phyloP scores from a whole-genome alignment of 1,140 invertebrate species.

The Drosophila leontia region DNA sequence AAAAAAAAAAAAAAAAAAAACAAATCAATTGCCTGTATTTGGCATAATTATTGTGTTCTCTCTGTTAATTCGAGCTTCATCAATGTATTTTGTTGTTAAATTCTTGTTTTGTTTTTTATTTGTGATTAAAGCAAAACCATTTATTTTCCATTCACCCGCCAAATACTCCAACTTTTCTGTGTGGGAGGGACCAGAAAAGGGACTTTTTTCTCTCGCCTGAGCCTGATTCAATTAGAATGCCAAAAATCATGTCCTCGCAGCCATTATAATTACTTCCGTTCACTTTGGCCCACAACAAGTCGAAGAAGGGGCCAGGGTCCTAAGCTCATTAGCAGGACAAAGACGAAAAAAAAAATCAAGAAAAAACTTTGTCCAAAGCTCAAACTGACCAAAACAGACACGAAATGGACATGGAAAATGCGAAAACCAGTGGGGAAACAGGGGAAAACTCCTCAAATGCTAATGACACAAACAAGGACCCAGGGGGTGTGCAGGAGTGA shows the following conservation, averaged over 20 bases:
- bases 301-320: background rate
- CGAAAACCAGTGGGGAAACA: background rate
- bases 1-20: background rate
- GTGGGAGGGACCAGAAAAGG: background rate
- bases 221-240: conserved; percentile 73
- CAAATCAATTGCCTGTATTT: background rate
- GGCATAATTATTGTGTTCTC: background rate
- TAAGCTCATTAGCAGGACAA: conserved; percentile 72
- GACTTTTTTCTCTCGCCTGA: conserved; percentile 30
- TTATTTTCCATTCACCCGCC: conserved; percentile 12
- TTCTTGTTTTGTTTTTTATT: background rate
- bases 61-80: background rate
- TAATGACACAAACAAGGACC: conserved; percentile 59
- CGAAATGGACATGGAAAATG: conserved; percentile 18
- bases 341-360: conserved; percentile 20
- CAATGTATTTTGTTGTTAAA: background rate
- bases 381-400: conserved; percentile 52
- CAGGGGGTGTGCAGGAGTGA: background rate
- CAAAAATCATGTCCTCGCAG: conserved; percentile 74
- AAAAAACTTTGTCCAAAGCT: conserved; percentile 58
- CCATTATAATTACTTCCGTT: conserved; percentile 78
- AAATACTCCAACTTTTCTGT: conserved; percentile 6
- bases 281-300: background rate
- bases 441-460: conserved; percentile 31
- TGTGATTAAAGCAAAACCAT: conserved; percentile 5